A percentile compares a stretch with the other conserved stretches of the same genome.
phyloP scores from a whole-genome alignment of 1,140 invertebrate species.

The Stegodyphus mimosarum region DNA sequence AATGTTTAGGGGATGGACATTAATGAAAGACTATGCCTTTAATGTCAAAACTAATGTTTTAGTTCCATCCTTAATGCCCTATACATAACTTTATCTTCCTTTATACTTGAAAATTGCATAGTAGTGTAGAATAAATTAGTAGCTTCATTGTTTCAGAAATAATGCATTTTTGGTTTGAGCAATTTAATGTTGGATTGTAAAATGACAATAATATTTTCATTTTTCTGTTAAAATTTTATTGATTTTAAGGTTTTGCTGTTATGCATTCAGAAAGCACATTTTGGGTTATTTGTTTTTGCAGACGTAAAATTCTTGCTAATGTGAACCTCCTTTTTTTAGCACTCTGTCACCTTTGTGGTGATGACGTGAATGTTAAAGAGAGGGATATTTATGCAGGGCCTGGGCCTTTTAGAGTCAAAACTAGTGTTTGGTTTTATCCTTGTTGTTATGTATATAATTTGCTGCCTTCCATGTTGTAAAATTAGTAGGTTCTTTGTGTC shows the following conservation, averaged over 20 bases:
- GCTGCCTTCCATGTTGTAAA: too few relatives aligned
- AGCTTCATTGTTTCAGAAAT: too few relatives aligned
- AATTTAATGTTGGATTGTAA: too few relatives aligned
- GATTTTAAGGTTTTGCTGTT: neutral
- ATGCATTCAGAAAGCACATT: neutral
- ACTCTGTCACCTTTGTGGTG: conserved; percentile 24
- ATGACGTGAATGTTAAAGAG: conserved; percentile 26
- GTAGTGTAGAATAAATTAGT: too few relatives aligned
- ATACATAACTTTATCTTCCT: neutral
- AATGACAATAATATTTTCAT: too few relatives aligned
- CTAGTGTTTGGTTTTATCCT: conserved; percentile 7
- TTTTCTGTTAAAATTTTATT: neutral
- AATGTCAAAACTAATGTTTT: conserved; percentile 34
- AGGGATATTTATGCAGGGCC: conserved; percentile 5
- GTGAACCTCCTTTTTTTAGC: conserved; percentile 31
- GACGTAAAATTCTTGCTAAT: neutral
- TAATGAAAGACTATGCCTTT: conserved; percentile 20
- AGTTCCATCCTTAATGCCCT: conserved; percentile 29
- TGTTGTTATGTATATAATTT: neutral
- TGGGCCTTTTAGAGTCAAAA: conserved; percentile 17
- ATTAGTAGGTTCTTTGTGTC: too few relatives aligned
- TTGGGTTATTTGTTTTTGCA: neutral
- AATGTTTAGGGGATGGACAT: conserved; percentile 31
- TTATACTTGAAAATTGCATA: too few relatives aligned
- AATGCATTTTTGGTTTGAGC: too few relatives aligned